Evolutionary conservation across 1,140 invertebrate species (phyloP).

Genomic region (Drosophila biarmipes): DNA sequence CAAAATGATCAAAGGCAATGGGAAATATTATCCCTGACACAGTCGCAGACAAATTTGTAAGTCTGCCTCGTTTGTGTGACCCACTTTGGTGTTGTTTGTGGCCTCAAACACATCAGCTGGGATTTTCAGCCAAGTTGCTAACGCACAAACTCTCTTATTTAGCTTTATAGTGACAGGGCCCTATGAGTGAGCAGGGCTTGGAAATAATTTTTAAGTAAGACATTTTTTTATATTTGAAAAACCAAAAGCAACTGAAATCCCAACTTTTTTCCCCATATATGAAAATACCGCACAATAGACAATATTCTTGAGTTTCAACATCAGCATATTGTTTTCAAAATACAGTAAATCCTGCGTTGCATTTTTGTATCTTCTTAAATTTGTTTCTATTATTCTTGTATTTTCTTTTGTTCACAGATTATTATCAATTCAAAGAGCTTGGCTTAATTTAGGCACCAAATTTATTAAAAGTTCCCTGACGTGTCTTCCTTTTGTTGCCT

Average conservation of each 20-base stretch:
- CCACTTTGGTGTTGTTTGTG: constrained; percentile 22
- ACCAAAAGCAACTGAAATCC: too few species aligned
- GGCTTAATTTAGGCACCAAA: neutral
- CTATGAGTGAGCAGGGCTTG: neutral
- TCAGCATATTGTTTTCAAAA: too few species aligned
- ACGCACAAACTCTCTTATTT: constrained; percentile 2
- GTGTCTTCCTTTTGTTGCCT: neutral
- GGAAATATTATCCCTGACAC: constrained; percentile 34
- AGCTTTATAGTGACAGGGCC: neutral
- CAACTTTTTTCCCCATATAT: too few species aligned
- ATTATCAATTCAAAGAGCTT: neutral
- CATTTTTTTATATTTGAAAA: neutral
- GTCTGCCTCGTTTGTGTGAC: constrained; percentile 23
- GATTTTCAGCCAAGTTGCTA: constrained; percentile 8
- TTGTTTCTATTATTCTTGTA: neutral
- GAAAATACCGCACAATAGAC: too few species aligned
- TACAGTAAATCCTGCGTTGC: too few species aligned
- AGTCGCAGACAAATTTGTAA: constrained; percentile 38
- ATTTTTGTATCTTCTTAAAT: neutral
- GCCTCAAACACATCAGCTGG: constrained; percentile 24
- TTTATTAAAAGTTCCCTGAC: neutral
- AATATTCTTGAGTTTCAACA: too few species aligned
- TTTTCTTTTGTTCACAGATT: neutral
- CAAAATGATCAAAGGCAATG: constrained; percentile 46
- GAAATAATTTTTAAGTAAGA: neutral